Evolutionary conservation across 2,888 invertebrate species (phyloP).

Genomic region (Zelleria hepariella): DNA sequence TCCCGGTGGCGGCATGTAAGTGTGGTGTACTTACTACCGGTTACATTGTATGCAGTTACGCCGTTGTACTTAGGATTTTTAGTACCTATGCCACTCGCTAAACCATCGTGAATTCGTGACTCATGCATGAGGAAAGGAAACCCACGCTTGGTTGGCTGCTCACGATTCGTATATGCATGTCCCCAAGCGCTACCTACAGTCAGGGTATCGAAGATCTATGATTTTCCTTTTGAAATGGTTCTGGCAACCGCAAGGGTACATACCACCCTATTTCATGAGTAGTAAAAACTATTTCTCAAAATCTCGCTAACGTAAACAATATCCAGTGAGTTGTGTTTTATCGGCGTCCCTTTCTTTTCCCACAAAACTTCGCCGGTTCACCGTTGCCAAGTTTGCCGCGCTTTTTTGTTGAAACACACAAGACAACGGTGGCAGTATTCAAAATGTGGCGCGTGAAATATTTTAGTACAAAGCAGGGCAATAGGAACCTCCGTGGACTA

Average conservation of each 20-base stretch:
- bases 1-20: too few species aligned
- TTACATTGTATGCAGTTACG: too few species aligned
- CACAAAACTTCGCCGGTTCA: neutral
- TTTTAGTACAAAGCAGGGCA: slow-evolving; percentile 54
- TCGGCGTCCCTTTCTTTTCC: slow-evolving; percentile 61
- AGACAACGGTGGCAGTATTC: slow-evolving; percentile 67
- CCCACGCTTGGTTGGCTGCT: too few species aligned
- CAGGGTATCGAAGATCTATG: too few species aligned
- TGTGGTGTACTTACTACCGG: too few species aligned
- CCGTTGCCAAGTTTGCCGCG: slow-evolving; percentile 38
- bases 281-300: slow-evolving; percentile 64
- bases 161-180: too few species aligned
- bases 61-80: too few species aligned
- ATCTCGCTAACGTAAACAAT: slow-evolving; percentile 26
- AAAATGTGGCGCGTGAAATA: slow-evolving; percentile 62
- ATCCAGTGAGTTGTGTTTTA: slow-evolving; percentile 55
- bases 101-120: too few species aligned
- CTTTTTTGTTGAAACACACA: slow-evolving; percentile 49
- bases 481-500: slow-evolving; percentile 51
- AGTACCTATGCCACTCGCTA: too few species aligned
- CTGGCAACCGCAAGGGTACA: neutral
- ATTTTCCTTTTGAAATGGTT: too few species aligned
- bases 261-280: slow-evolving; percentile 43
- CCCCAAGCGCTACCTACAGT: too few species aligned
- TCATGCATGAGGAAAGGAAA: too few species aligned